These are phyloP conservation scores for Phthorimaea operculella DNA, from an alignment of 1,140 invertebrate species.

Conservation along the genomic window DNA sequence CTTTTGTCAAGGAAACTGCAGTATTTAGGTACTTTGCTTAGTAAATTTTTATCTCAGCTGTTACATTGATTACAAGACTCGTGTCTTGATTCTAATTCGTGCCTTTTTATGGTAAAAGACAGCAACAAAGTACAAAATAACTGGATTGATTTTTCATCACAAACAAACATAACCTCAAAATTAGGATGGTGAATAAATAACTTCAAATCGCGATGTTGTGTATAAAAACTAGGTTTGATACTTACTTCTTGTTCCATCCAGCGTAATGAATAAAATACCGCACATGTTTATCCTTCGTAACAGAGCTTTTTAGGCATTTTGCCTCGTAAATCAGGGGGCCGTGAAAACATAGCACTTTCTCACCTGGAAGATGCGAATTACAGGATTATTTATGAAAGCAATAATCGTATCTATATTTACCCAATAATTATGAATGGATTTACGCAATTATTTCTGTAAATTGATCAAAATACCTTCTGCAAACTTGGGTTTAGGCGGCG, in stretches of 20 bases:
- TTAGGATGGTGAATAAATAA: too few species aligned
- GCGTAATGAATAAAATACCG: constrained; percentile 97
- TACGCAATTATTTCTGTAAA: not conserved
- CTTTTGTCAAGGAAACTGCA: too few species aligned
- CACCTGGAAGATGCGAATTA: constrained; percentile 71
- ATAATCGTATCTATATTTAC: not conserved
- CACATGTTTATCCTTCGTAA: constrained; percentile 85
- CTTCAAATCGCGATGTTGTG: too few species aligned
- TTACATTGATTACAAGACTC: too few species aligned
- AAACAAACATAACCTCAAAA: too few species aligned
- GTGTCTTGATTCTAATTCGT: too few species aligned
- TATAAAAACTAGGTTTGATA: constrained; percentile 16
- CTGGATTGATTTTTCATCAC: too few species aligned
- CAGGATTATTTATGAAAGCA: constrained; percentile 6
- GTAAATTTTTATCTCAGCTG: too few species aligned
- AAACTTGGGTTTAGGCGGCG: constrained; percentile 71
- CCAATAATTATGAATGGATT: constrained; percentile 4
- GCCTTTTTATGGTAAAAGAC: too few species aligned
- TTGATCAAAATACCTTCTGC: constrained; percentile 68
- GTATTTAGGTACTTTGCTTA: too few species aligned
- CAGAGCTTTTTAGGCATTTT: constrained; percentile 89
- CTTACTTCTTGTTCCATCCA: constrained; percentile 98
- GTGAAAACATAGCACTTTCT: constrained; percentile 97
- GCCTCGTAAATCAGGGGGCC: constrained; percentile 95
- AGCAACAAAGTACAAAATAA: too few species aligned